Base-by-base conservation (phyloP, 2,797 vertebrate genomes). In the Chloroceryle inda region DNA sequence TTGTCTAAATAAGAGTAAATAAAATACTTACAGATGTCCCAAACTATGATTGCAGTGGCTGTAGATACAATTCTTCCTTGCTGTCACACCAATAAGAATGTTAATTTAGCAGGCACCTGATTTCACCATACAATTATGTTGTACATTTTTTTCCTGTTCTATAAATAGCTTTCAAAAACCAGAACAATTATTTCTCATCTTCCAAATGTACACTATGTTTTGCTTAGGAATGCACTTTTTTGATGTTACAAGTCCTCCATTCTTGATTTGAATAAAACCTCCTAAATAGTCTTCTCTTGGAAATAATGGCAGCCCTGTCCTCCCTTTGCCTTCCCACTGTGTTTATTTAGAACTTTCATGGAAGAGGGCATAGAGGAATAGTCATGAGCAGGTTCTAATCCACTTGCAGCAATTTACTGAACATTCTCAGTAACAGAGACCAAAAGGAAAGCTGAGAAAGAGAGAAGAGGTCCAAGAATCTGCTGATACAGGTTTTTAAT, bases 81-180 rank as follows among this genome's bases (percentile, higher is more conserved):
- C 49, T 84, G 90, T 96, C 94, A 93, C 44, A 96, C 79, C 53
- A 42, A 77, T 73, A 61, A 72, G 58, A 92, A 89, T 82, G 40
- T 83, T 94, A 96, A 96, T 86, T 95, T 93, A 97, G 88, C 90
- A 97, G 95, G 67, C 76, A 94, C 79, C 85, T 56, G 75, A 95
- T 95, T 94, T 90, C 85, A 83, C 68, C 58, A 45, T 69, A 77
- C 10, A 64, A 85, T 92, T 78, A 94, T 88, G 29, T 63, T 77
- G 74, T 86, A 69, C 64, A 11, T 66, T 68, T 76, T 61, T 68
- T 67, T 95, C 84, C 26, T 27, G 50, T 67, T 94, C 82, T 85
- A 88, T 85, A 92, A 96, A 80, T 33, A 96, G 53, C 59, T 96
- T 93, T 92, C 92, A 89, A 95, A 45, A 94, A 94, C 93, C 79